Base-by-base conservation (phyloP, 2,888 invertebrate species). In the Neocrepidodera transversa region DNA sequence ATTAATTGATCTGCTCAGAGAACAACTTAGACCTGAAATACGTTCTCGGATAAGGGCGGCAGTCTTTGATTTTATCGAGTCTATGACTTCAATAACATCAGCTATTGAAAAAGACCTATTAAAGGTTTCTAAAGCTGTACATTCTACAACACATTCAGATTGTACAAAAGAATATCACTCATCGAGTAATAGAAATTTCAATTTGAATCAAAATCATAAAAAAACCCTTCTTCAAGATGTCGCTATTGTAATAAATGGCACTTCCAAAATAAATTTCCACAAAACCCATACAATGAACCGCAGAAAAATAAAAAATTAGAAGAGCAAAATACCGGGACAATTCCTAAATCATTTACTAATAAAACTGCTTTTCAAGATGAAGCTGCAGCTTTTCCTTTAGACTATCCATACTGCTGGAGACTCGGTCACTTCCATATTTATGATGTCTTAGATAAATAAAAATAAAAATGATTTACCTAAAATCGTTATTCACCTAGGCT, bases 11-110 rank as follows among this genome's bases (percentile, higher is more conserved):
- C 17, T 49, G 6, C 7, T 32, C 16, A 10, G 7, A 10, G 10
- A 49, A 49, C 36, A 49, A 18, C n/a, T 49, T 11, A 49, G 18
- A 10, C 49, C 49, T 4, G 35, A 49, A n/a, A 49, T 49, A 8
- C 11, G 35, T 13, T 36, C 35, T 8, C 2, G 35, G 4, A 14
- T 36, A 5, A 11, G 35, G 8, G 35, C 13, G 2, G 2, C 2
- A 4, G 2, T 2, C 2, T 36, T 36, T 14, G 1, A 13, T 7
- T 7, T 8, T 3, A 14, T 36, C 3, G 35, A 36, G 13, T 13
- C 2, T 36, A 2, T 36, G 8, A 8, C 14, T 7, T 14, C 2
- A 3, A 13, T 36, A 4, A 8, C 14, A 2, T 13, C 35, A 5
- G 2, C 13, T 6, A 11, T 36, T 6, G 35, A 36, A 14, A 14